A percentile compares a stretch with the other conserved stretches of the same genome.
Evolutionary conservation across 2,113 vertebrate genomes (phyloP).

Genomic region (Perccottus glenii): DNA sequence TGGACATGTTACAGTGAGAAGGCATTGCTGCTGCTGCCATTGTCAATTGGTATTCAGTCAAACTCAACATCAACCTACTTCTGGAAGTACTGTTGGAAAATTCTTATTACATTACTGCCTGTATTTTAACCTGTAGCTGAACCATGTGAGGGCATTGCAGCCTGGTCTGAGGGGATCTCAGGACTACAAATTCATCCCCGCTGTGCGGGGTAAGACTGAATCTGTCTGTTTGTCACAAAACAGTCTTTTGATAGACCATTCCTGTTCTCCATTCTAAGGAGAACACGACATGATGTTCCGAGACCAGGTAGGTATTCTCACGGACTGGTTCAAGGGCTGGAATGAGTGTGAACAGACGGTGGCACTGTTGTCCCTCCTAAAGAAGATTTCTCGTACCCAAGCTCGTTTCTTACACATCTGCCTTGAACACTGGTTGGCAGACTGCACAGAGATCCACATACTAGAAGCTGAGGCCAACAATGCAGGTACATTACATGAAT

Average conservation of each 20-base stretch:
- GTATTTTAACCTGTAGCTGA: conserved; percentile 61
- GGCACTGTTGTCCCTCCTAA: conserved; percentile 92
- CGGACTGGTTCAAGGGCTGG: conserved; percentile 97
- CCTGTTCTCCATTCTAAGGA: conserved; percentile 61
- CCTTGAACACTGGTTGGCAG: conserved; percentile 93
- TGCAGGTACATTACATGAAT: conserved; percentile 79
- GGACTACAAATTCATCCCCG: conserved; percentile 66
- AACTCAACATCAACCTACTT: conserved; percentile 18
- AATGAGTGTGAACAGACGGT: conserved; percentile 98
- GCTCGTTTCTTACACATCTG: conserved; percentile 96
- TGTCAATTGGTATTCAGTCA: conserved; percentile 20
- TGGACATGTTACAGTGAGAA: conserved; percentile 54
- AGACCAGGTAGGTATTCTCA: conserved; percentile 95
- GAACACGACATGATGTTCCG: conserved; percentile 95
- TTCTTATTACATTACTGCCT: conserved; percentile 24
- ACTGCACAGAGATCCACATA: conserved; percentile 93
- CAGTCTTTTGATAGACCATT: conserved; percentile 55
- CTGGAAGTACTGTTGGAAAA: conserved; percentile 24
- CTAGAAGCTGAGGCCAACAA: conserved; percentile 95
- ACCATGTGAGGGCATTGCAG: conserved; percentile 82
- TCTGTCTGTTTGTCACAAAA: conserved; percentile 47
- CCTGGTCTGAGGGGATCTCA: conserved; percentile 76
- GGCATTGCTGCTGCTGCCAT: conserved; percentile 27
- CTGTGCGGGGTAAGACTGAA: conserved; percentile 71
- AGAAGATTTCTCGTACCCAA: conserved; percentile 92